phyloP scores from a whole-genome alignment of 1,140 invertebrate genomes.

The Lasioglossum albipes region DNA sequence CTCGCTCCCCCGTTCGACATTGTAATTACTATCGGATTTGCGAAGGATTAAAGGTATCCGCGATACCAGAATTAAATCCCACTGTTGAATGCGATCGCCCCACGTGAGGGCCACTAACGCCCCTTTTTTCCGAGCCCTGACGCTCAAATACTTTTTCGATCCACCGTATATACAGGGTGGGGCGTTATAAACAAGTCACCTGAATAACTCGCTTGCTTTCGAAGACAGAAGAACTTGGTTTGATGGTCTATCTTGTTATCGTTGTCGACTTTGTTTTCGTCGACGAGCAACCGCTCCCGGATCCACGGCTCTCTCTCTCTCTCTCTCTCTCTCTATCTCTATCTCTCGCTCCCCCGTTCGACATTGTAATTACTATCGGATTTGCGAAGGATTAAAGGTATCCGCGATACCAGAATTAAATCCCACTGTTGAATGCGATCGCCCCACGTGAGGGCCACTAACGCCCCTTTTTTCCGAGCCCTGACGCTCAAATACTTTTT shows the following conservation, averaged over 20 bases:
- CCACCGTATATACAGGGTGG: no score
- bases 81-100: not conserved
- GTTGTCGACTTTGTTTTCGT: conserved; percentile 23
- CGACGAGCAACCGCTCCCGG: not conserved
- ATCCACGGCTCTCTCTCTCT: no score
- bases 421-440: not conserved
- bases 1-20: not conserved
- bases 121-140: no score
- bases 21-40: conserved; percentile 1
- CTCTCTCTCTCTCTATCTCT: no score
- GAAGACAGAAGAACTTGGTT: not conserved
- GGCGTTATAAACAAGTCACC: no score
- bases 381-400: not conserved
- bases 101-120: not conserved
- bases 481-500: no score
- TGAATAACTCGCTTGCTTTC: no score
- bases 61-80: conserved; percentile 2
- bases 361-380: not conserved
- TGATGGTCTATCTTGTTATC: conserved; percentile 31
- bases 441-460: not conserved
- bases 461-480: not conserved
- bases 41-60: not conserved
- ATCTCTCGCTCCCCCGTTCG: not conserved
- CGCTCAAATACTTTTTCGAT: no score
- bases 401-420: not conserved